phyloP scores from a whole-genome alignment of 2,888 invertebrate species.

The Phyto melanocephala region DNA sequence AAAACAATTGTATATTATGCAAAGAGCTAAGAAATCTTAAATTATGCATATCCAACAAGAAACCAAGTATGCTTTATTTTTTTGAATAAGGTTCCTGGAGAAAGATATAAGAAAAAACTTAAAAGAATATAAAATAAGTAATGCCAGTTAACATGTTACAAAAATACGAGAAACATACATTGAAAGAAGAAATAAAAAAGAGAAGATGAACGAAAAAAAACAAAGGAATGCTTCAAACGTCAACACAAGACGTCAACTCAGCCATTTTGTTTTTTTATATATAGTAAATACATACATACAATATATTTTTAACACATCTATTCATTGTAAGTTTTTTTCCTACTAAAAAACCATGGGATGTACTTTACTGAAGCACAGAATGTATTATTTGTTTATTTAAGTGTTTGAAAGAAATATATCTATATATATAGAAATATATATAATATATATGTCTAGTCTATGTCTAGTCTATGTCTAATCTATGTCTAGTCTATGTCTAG shows the following conservation, averaged over 20 bases:
- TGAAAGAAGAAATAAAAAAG: slow-evolving; percentile 36
- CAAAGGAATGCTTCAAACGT: slow-evolving; percentile 62
- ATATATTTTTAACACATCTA: slow-evolving; percentile 1
- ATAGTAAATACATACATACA: too few species aligned
- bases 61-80: neutral
- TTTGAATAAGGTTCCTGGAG: neutral
- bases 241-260: slow-evolving; percentile 65
- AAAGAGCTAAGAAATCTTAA: too few species aligned
- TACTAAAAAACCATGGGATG: neutral
- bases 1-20: too few species aligned
- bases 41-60: too few species aligned
- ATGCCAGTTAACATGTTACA: slow-evolving; percentile 54
- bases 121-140: slow-evolving; percentile 48
- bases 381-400: neutral
- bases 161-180: slow-evolving; percentile 26
- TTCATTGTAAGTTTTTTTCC: neutral
- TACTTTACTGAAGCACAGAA: neutral
- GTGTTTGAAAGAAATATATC: too few species aligned
- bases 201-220: slow-evolving; percentile 11
- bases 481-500: too few species aligned
- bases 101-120: neutral
- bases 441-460: too few species aligned
- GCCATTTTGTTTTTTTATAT: slow-evolving; percentile 63
- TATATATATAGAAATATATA: too few species aligned
- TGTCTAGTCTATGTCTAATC: too few species aligned